Evolutionary conservation across 2,113 vertebrate genomes (phyloP).

Genomic region (Dipodomys stephensi): DNA sequence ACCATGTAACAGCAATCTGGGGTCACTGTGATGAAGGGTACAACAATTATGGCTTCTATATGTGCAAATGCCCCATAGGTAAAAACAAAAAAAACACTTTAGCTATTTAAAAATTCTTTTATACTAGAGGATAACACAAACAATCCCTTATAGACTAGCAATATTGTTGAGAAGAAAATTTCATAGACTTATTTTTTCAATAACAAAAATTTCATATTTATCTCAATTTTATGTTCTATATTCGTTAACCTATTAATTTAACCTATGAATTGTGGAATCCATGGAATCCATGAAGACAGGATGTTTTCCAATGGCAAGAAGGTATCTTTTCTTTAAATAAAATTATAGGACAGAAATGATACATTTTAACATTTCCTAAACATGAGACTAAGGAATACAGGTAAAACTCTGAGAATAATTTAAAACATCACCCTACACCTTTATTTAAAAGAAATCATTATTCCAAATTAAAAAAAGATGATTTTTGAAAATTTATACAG

Average conservation of each 20-base stretch:
- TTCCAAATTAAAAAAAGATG: slow-evolving; percentile 14
- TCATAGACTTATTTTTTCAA: neutral
- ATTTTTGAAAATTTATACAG: slow-evolving; percentile 19
- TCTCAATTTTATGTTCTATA: neutral
- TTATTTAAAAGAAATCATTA: neutral
- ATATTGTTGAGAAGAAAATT: neutral
- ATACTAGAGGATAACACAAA: neutral
- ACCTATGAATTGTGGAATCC: neutral
- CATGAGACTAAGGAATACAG: neutral
- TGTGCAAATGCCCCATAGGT: no score
- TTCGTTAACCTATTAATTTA: neutral
- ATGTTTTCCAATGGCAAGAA: neutral
- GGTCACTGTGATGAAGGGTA: no score
- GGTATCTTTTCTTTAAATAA: neutral
- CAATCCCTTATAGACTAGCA: slow-evolving; percentile 11
- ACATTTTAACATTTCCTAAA: slow-evolving; percentile 25
- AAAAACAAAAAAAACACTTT: neutral
- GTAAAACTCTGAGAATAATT: slow-evolving; percentile 12
- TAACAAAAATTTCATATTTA: slow-evolving; percentile 29
- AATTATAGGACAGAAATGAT: neutral
- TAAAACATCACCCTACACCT: neutral
- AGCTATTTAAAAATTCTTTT: slow-evolving; percentile 24
- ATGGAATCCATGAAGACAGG: neutral
- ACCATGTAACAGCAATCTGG: neutral
- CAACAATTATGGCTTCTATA: no score